A percentile compares a stretch with the other conserved stretches of the same genome.
Evolutionary conservation across 2,113 vertebrate species (phyloP).

Genomic region (Serinus canaria): DNA sequence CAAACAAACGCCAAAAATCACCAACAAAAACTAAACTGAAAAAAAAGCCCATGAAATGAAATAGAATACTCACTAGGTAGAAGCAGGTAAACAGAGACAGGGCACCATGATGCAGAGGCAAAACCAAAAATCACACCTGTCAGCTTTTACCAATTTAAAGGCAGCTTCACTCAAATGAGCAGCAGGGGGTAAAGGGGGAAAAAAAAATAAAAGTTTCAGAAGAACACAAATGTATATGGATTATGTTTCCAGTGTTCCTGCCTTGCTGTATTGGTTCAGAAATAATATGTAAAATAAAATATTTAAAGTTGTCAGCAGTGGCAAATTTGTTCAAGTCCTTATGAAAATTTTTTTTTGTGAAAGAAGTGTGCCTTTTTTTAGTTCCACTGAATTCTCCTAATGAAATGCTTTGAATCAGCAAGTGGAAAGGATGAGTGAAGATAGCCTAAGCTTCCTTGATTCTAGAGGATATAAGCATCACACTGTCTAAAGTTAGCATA

Average conservation of each 20-base stretch:
- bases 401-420: neutral
- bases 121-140: neutral
- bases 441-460: neutral
- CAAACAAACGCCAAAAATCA: neutral
- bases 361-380: neutral
- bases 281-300: neutral
- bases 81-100: neutral
- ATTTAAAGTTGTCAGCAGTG: neutral
- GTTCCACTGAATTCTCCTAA: neutral
- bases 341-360: neutral
- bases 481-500: neutral
- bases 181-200: rapidly evolving
- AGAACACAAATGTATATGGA: neutral
- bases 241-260: neutral
- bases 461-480: neutral
- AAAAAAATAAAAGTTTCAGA: neutral
- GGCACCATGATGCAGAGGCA: neutral
- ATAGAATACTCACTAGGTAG: neutral
- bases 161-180: neutral
- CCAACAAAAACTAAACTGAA: neutral
- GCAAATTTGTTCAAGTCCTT: neutral
- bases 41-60: rapidly evolving
- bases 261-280: neutral
- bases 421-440: neutral
- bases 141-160: neutral